Evolutionary conservation across 2,888 invertebrate genomes (phyloP), one percentile per base, ranked within the genome.

Genomic region (Caenorhabditis sp.): DNA sequence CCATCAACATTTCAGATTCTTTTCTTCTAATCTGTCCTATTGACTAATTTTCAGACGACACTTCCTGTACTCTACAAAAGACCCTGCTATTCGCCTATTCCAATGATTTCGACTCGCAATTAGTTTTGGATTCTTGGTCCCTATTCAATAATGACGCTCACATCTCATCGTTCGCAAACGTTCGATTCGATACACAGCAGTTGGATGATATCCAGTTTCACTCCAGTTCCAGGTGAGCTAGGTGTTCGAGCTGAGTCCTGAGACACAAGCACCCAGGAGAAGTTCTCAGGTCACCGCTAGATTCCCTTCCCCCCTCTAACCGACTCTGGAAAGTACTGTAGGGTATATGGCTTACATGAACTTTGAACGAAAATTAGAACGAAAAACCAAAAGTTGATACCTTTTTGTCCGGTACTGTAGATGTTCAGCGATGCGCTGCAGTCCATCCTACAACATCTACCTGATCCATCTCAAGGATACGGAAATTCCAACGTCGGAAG

Each of bases 11-110:
- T n/a, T n/a, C n/a, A n/a, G n/a, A n/a, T n/a, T n/a, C n/a, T n/a
- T n/a, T n/a, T n/a, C n/a, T n/a, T n/a, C n/a, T 6, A 31, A n/a
- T n/a, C n/a, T n/a, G n/a, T n/a, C 47, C 4, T 22, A 2, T 19
- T 19, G 19, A n/a, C n/a, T n/a, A n/a, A n/a, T 51, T 54, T 24
- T 24, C 54, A 54, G 54, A 26, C 54, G 47, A 47, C 54, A 26
- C 28, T 10, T 31, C 31, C 1, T 58, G 58, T 10, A 19, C 19
- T 35, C 6, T 16, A 16, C 31, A 2, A 8, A 14, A n/a, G 4
- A 58, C 58, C 19, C 35, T 35, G 8, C 35, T 58, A 31, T 58
- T 58, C 19, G 58, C 58, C 10, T 58, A 58, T 35, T 58, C 58
- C 0, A 58, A 58, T 35, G 58, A 58, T 35, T 58, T 58, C 35